Evolutionary conservation across 2,113 vertebrate species (phyloP).

Genomic region (Vulpes ferrilata): DNA sequence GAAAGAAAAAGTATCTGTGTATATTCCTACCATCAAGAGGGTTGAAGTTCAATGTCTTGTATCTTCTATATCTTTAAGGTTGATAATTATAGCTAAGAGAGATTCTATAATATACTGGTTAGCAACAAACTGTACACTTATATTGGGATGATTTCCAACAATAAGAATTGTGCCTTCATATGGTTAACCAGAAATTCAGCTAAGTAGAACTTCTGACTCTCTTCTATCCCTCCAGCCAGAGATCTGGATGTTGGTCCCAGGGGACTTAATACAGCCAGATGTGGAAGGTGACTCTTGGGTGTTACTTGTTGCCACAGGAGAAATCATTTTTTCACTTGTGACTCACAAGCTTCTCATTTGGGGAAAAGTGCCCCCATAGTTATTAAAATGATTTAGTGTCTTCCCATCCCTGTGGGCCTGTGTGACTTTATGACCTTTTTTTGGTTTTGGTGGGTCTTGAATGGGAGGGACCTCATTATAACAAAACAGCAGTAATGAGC

Average conservation of each 20-base stretch:
- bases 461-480: background rate
- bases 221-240: background rate
- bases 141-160: background rate
- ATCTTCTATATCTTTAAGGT: background rate
- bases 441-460: background rate
- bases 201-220: background rate
- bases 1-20: background rate
- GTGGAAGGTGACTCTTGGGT: background rate
- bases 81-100: background rate
- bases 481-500: background rate
- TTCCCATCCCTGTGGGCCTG: background rate
- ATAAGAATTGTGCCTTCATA: background rate
- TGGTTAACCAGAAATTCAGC: background rate
- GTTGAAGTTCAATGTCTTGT: background rate
- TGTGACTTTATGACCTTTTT: background rate
- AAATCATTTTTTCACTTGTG: constrained; percentile 29
- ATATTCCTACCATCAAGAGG: background rate
- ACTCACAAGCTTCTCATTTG: constrained; percentile 28
- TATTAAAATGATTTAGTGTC: constrained; percentile 20
- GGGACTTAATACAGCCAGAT: background rate
- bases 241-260: background rate
- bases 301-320: background rate
- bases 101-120: background rate
- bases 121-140: background rate
- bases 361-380: background rate